Conservation (phyloP, 2,113 vertebrate species). For the Melanostigma gelatinosum region DNA sequence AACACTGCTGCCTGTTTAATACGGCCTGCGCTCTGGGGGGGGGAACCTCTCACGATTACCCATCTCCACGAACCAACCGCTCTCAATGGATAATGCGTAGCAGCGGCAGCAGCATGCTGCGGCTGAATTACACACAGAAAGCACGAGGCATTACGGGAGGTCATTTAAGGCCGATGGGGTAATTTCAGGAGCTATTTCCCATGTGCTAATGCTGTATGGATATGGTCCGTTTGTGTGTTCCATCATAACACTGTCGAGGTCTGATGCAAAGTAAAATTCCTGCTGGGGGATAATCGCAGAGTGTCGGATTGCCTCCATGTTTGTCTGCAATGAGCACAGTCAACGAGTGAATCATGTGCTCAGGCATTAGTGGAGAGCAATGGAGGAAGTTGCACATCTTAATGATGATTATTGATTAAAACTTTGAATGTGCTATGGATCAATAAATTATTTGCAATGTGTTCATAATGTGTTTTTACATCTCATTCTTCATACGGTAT, state of each 20-base stretch:
- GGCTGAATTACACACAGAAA: conserved; percentile 45
- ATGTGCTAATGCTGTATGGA: conserved; percentile 20
- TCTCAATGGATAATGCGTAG: conserved; percentile 48
- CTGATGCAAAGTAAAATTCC: conserved; percentile 32
- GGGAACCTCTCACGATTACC: conserved; percentile 67
- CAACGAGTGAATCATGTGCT: background rate
- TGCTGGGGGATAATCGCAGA: conserved; percentile 1
- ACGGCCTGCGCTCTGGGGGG: conserved; percentile 40
- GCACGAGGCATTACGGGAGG: conserved; percentile 43
- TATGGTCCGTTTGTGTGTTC: conserved; percentile 42
- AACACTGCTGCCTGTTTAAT: conserved; percentile 51
- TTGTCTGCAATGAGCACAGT: background rate
- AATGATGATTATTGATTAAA: conserved; percentile 11
- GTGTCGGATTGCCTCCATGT: background rate
- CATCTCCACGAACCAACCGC: conserved; percentile 49
- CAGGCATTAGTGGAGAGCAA: background rate
- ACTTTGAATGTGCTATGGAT: background rate
- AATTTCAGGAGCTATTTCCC: conserved; percentile 63
- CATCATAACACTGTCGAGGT: conserved; percentile 39
- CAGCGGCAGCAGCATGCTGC: conserved; percentile 5
- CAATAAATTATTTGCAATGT: background rate
- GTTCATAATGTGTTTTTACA: background rate
- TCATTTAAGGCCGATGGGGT: conserved; percentile 44
- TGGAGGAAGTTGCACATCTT: background rate
- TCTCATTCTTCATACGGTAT: background rate